A percentile compares a stretch with the other conserved stretches of the same genome.
Conservation (phyloP, 2,888 invertebrate genomes). For the Aphidoletes aphidimyza region DNA sequence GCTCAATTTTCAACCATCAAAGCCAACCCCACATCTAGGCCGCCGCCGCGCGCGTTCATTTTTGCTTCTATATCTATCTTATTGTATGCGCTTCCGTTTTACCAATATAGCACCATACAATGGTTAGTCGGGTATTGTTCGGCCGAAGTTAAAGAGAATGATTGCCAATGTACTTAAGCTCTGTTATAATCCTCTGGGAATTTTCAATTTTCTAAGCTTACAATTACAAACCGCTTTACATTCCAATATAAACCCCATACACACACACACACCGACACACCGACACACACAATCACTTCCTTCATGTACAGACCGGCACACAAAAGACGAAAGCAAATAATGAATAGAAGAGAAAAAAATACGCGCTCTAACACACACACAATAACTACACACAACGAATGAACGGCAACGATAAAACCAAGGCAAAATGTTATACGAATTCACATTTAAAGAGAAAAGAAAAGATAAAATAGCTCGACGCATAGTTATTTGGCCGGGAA, state of each 20-base stretch:
- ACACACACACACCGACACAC: too few species aligned
- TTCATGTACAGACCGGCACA: neutral
- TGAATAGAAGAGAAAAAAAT: neutral
- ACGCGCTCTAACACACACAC: neutral
- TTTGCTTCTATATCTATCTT: neutral
- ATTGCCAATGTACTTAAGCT: constrained; percentile 7
- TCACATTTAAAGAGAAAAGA: neutral
- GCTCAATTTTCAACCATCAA: too few species aligned
- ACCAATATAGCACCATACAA: neutral
- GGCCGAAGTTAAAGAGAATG: neutral
- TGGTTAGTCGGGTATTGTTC: neutral
- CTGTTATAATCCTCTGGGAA: constrained; percentile 12
- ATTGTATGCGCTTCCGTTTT: neutral
- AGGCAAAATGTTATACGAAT: neutral
- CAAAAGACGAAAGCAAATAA: neutral
- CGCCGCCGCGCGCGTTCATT: too few species aligned
- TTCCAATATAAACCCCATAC: neutral
- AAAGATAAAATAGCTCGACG: neutral
- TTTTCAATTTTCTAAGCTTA: constrained; percentile 31
- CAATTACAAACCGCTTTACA: constrained; percentile 4
- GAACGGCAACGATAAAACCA: neutral
- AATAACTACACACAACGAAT: neutral
- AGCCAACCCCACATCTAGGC: too few species aligned
- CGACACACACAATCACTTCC: neutral
- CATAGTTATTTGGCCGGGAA: neutral